Conservation (phyloP, 1,140 invertebrate species). For the Tribolium madens region DNA sequence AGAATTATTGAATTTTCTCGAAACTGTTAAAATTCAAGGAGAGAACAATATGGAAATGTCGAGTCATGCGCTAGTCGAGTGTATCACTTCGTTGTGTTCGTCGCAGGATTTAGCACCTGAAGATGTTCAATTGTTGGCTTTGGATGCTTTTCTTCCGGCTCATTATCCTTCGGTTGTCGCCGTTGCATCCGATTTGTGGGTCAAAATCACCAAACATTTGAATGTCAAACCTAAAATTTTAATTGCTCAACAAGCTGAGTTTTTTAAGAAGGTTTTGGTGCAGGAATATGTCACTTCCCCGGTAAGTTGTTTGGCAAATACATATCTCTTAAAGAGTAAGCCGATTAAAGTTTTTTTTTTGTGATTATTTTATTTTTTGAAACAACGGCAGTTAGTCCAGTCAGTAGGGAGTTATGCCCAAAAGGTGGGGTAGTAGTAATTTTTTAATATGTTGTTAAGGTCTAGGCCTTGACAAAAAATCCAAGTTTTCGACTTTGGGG, state of each 20-base stretch:
- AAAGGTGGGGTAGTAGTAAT: too few species aligned
- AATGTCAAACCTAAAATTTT: constrained; percentile 70
- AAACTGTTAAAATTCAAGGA: constrained; percentile 68
- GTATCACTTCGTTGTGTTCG: constrained; percentile 69
- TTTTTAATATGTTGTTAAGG: too few species aligned
- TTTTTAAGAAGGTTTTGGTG: constrained; percentile 72
- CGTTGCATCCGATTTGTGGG: constrained; percentile 71
- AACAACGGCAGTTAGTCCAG: too few species aligned
- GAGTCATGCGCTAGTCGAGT: constrained; percentile 63
- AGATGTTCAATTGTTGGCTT: constrained; percentile 69
- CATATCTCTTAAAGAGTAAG: too few species aligned
- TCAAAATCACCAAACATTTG: constrained; percentile 72
- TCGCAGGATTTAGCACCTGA: constrained; percentile 66
- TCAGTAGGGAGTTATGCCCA: too few species aligned
- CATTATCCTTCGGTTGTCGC: constrained; percentile 77
- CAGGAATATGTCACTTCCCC: constrained; percentile 70
- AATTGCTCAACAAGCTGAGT: constrained; percentile 66
- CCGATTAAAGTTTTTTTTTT: too few species aligned
- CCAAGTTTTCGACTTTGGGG: too few species aligned
- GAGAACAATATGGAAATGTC: constrained; percentile 47
- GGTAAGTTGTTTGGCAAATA: too few species aligned
- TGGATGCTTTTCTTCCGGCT: constrained; percentile 74
- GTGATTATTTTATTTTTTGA: too few species aligned
- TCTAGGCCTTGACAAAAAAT: too few species aligned
- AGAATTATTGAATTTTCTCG: constrained; percentile 73